phyloP scores from a whole-genome alignment of 2,113 vertebrate genomes.

The Gracilinanus agilis region DNA sequence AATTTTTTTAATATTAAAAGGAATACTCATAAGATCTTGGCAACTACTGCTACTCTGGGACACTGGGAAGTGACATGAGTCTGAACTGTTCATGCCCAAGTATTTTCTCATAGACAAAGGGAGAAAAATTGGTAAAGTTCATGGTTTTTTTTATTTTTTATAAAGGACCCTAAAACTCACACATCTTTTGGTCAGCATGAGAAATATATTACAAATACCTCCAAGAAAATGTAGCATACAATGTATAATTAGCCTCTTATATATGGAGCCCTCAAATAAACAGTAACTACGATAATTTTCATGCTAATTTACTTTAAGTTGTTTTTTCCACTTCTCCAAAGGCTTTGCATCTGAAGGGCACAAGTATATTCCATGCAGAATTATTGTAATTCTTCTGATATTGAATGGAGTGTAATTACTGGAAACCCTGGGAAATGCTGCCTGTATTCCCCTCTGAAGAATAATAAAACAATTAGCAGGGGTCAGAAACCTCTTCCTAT shows the following conservation, averaged over 20 bases:
- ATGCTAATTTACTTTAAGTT: conserved; percentile 75
- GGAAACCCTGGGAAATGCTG: conserved; percentile 72
- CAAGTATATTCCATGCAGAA: conserved; percentile 75
- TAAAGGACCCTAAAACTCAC: conserved; percentile 52
- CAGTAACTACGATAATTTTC: conserved; percentile 75
- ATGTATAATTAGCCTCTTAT: conserved; percentile 77
- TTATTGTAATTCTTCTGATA: conserved; percentile 82
- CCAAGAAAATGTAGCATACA: conserved; percentile 62
- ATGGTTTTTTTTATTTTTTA: conserved; percentile 62
- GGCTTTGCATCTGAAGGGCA: conserved; percentile 75
- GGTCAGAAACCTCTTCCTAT: conserved; percentile 82
- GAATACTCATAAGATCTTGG: background rate
- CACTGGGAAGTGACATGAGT: background rate
- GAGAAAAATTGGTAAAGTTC: conserved; percentile 48
- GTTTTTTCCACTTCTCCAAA: conserved; percentile 77
- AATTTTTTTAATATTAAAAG: conserved; percentile 38
- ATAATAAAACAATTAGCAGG: conserved; percentile 81
- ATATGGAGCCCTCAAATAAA: conserved; percentile 73
- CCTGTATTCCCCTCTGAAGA: conserved; percentile 76
- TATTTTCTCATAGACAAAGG: conserved; percentile 56
- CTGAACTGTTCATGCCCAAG: background rate
- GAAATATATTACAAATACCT: conserved; percentile 67
- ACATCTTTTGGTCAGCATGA: conserved; percentile 40
- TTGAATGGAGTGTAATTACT: conserved; percentile 81
- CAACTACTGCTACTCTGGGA: conserved; percentile 34